Evolutionary conservation across 2,888 invertebrate genomes (phyloP).

Genomic region (Harpalus rubripes): DNA sequence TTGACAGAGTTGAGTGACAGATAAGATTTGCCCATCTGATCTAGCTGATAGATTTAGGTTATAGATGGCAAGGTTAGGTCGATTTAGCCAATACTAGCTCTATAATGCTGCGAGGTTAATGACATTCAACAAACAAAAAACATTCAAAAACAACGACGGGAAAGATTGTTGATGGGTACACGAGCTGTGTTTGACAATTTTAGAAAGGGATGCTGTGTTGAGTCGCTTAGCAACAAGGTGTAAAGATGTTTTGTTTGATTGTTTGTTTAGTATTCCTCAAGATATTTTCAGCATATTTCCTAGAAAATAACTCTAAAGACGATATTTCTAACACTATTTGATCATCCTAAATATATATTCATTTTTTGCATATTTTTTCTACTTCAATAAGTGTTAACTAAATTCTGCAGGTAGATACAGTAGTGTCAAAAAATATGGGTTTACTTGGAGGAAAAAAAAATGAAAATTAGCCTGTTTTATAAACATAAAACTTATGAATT

Average conservation of each 20-base stretch:
- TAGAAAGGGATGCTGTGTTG: not conserved
- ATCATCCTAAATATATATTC: no score
- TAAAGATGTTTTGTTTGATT: not conserved
- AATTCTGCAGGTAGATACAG: no score
- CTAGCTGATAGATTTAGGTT: constrained; percentile 64
- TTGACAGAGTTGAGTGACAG: constrained; percentile 61
- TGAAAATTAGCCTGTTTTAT: no score
- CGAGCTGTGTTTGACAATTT: not conserved
- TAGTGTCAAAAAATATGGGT: no score
- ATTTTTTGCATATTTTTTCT: no score
- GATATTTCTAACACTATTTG: no score
- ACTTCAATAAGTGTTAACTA: no score
- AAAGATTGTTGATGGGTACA: not conserved
- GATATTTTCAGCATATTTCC: not conserved
- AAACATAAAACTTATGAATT: no score
- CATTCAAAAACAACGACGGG: not conserved
- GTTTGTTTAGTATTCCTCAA: not conserved
- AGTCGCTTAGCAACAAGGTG: not conserved
- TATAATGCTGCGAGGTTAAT: constrained; percentile 35
- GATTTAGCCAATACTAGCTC: constrained; percentile 46
- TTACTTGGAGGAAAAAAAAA: no score
- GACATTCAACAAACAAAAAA: not conserved
- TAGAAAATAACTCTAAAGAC: not conserved
- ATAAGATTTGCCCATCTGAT: constrained; percentile 59
- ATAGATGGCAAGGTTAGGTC: constrained; percentile 64